Evolutionary conservation across 2,888 invertebrate species (phyloP).

Genomic region (Drosophila sordidapex): DNA sequence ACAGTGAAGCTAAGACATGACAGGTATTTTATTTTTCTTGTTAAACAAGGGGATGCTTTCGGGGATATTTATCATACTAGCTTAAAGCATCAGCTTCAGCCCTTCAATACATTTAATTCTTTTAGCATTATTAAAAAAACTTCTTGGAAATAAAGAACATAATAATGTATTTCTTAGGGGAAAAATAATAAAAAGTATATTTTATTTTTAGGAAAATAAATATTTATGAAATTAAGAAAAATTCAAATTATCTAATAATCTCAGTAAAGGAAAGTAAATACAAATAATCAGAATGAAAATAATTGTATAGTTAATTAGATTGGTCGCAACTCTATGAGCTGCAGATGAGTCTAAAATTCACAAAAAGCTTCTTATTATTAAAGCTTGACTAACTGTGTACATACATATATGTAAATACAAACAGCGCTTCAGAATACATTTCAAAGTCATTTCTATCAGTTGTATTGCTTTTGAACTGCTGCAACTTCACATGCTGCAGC

Average conservation of each 20-base stretch:
- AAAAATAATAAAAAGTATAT: background rate
- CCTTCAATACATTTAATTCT: background rate
- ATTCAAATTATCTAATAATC: background rate
- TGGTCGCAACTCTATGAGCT: background rate
- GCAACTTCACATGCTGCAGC: conserved; percentile 37
- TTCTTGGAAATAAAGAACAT: background rate
- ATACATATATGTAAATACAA: conserved; percentile 3
- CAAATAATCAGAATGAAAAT: background rate
- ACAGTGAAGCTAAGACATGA: background rate
- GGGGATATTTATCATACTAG: background rate
- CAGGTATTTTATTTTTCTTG: background rate
- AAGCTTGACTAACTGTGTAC: background rate
- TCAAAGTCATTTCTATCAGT: conserved; percentile 20
- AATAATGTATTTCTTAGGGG: background rate
- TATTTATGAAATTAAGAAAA: background rate
- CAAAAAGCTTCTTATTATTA: background rate
- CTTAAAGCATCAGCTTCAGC: background rate
- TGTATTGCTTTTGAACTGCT: conserved; percentile 3
- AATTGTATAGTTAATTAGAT: background rate
- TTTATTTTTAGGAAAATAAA: background rate
- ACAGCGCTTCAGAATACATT: conserved; percentile 14
- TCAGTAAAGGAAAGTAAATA: background rate
- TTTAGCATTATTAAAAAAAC: too few relatives aligned
- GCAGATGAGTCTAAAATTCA: background rate
- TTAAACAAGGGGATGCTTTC: background rate